These are phyloP conservation scores for Urechis unicinctus DNA, from an alignment of 2,888 invertebrate species.

Conservation along the genomic window DNA sequence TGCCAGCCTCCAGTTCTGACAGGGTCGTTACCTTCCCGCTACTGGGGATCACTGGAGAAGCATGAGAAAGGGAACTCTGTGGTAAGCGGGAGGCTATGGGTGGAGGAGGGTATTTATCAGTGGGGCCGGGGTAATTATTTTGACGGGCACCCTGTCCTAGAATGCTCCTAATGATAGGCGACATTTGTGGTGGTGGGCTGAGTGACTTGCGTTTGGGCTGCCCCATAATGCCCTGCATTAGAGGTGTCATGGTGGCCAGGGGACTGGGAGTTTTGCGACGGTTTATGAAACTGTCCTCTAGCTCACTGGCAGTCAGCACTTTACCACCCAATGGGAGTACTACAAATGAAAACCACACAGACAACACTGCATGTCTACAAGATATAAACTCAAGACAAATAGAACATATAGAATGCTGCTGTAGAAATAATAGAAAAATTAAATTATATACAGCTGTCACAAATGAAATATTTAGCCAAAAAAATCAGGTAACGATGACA, in stretches of 20 bases:
- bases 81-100: too few relatives aligned
- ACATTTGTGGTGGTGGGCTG: neutral
- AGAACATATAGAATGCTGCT: too few relatives aligned
- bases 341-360: neutral
- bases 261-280: neutral
- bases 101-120: neutral
- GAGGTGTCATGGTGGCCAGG: neutral
- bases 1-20: conserved; percentile 6
- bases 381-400: too few relatives aligned
- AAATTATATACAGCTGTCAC: too few relatives aligned
- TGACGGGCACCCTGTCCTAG: neutral
- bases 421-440: too few relatives aligned
- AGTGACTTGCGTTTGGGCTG: conserved; percentile 3
- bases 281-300: conserved; percentile 13
- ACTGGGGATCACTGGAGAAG: neutral
- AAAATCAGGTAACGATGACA: too few relatives aligned
- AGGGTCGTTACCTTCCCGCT: neutral
- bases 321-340: conserved; percentile 9
- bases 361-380: too few relatives aligned
- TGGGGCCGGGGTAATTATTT: neutral
- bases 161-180: too few relatives aligned
- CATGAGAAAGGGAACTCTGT: too few relatives aligned
- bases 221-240: neutral
- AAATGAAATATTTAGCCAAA: too few relatives aligned
- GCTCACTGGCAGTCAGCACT: conserved; percentile 17